A percentile compares a stretch with the other conserved stretches of the same genome.
Evolutionary conservation across 92 coral and sea anemone genomes (phyloP).

Genomic region (Epizoanthus ramosus): DNA sequence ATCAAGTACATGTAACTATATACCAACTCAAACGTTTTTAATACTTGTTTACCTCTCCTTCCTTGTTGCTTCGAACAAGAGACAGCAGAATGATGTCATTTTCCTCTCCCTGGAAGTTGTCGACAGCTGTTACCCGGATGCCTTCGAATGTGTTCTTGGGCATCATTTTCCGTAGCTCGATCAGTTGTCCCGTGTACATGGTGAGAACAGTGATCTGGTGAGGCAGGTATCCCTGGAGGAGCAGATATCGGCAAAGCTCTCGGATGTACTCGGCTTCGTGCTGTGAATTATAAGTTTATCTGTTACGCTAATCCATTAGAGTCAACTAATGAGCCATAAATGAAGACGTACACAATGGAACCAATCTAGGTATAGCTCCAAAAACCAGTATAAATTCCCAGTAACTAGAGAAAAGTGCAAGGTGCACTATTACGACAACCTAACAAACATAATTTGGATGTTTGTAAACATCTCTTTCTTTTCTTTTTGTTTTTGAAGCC

Average conservation of each 20-base stretch:
- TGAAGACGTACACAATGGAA: too few species aligned
- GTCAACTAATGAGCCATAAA: too few species aligned
- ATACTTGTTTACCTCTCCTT: constrained; percentile 31
- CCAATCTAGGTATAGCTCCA: too few species aligned
- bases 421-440: too few species aligned
- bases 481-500: too few species aligned
- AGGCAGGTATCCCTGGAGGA: constrained; percentile 79
- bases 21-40: too few species aligned
- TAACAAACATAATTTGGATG: too few species aligned
- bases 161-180: constrained; percentile 67
- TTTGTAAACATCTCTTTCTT: too few species aligned
- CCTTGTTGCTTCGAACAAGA: constrained; percentile 71
- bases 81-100: constrained; percentile 83
- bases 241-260: constrained; percentile 80
- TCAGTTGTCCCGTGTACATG: constrained; percentile 88
- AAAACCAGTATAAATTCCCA: too few species aligned
- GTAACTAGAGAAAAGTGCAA: too few species aligned
- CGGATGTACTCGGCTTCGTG: constrained; percentile 88
- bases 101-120: constrained; percentile 96
- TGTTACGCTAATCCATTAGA: too few species aligned
- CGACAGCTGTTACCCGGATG: constrained; percentile 86
- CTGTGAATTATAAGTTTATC: background rate
- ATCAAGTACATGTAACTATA: too few species aligned
- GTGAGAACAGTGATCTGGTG: constrained; percentile 81
- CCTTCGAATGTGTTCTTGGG: constrained; percentile 73